A percentile compares a stretch with the other conserved stretches of the same genome.
These are phyloP conservation scores for Campylomormyrus numenius DNA, from an alignment of 2,113 vertebrate species.

Conservation along the genomic window DNA sequence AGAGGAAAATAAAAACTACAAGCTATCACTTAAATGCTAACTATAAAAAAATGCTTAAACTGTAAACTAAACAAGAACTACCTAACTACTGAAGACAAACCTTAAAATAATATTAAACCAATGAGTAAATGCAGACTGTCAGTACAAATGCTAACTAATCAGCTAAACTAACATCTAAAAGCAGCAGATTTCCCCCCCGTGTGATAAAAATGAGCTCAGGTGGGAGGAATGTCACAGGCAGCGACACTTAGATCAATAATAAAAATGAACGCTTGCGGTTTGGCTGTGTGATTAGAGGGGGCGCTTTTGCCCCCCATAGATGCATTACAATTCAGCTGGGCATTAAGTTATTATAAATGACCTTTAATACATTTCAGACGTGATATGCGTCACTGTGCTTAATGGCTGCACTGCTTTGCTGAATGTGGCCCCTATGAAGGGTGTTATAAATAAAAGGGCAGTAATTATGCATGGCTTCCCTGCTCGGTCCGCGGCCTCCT, in stretches of 20 bases:
- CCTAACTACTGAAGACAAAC: background rate
- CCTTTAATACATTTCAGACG: background rate
- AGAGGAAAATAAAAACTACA: background rate
- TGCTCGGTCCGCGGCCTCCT: background rate
- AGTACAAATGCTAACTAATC: background rate
- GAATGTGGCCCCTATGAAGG: background rate
- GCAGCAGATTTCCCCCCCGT: background rate
- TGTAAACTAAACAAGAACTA: background rate
- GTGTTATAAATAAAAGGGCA: background rate
- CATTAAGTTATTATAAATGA: background rate
- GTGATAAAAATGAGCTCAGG: background rate
- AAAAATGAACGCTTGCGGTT: background rate
- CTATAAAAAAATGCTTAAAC: background rate
- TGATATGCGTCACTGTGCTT: background rate
- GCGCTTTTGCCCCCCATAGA: background rate
- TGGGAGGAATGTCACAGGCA: background rate
- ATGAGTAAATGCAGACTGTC: background rate
- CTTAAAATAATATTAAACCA: background rate
- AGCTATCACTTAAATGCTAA: background rate
- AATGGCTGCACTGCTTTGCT: background rate
- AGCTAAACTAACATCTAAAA: background rate
- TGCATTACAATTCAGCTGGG: background rate
- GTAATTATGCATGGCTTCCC: background rate
- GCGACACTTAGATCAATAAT: background rate
- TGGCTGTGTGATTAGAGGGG: background rate